Conservation (phyloP, 1,140 invertebrate genomes). For the Ceratosolen solmsi region DNA sequence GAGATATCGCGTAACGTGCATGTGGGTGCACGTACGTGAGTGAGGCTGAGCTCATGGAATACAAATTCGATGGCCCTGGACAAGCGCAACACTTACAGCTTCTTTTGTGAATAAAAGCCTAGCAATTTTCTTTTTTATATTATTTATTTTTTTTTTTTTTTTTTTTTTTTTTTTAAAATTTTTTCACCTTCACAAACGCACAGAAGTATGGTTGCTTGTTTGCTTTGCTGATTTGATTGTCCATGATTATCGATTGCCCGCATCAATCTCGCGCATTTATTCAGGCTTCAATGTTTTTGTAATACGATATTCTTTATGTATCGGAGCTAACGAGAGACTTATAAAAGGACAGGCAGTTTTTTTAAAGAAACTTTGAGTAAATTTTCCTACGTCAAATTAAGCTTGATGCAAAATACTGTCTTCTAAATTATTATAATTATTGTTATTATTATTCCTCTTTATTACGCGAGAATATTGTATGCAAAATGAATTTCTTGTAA, state of each 20-base stretch:
- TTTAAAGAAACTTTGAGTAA: too few relatives aligned
- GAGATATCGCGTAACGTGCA: slow-evolving; percentile 46
- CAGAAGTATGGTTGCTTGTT: not conserved
- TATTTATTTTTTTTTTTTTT: not conserved
- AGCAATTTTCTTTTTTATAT: not conserved
- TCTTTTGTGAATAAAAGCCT: not conserved
- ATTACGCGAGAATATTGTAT: too few relatives aligned
- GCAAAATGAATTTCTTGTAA: too few relatives aligned
- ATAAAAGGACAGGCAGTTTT: not conserved
- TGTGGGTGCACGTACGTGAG: slow-evolving; percentile 32
- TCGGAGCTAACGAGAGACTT: not conserved
- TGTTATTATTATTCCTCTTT: too few relatives aligned
- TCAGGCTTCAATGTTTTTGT: not conserved
- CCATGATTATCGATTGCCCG: not conserved
- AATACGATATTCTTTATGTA: not conserved
- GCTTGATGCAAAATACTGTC: too few relatives aligned
- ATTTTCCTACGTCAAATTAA: too few relatives aligned
- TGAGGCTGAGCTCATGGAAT: not conserved
- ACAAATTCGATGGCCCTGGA: not conserved
- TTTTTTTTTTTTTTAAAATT: not conserved
- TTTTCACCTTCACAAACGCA: not conserved
- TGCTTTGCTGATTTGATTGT: not conserved
- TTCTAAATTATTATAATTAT: too few relatives aligned
- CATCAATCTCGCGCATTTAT: not conserved
- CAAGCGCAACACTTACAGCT: not conserved